Evolutionary conservation across 2,888 invertebrate genomes (phyloP).

Genomic region (Panopea generosa): DNA sequence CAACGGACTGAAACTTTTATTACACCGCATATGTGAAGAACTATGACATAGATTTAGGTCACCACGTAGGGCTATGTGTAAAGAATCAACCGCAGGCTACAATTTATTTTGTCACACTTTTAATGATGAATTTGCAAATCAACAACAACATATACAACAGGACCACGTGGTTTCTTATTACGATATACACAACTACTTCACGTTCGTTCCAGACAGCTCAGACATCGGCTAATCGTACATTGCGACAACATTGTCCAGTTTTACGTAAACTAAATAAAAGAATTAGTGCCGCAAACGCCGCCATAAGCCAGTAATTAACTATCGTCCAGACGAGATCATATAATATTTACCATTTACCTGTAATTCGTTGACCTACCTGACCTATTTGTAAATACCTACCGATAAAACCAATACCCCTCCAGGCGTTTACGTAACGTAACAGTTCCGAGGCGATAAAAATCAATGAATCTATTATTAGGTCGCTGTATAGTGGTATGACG

Average conservation of each 20-base stretch:
- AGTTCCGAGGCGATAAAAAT: constrained; percentile 48
- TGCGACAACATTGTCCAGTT: background rate
- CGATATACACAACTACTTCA: no score
- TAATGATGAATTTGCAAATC: no score
- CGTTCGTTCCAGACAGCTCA: no score
- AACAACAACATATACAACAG: no score
- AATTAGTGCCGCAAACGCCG: background rate
- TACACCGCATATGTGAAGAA: no score
- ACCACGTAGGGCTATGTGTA: no score
- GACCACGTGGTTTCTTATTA: no score
- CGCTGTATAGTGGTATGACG: constrained; percentile 34
- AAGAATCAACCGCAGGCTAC: no score
- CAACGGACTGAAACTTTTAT: no score
- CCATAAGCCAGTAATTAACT: background rate
- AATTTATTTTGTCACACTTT: no score
- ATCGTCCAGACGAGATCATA: background rate
- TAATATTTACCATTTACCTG: constrained; percentile 16
- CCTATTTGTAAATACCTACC: constrained; percentile 27
- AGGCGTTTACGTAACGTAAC: constrained; percentile 45
- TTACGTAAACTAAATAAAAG: constrained; percentile 3
- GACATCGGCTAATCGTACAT: no score
- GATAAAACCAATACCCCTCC: constrained; percentile 28
- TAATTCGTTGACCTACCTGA: constrained; percentile 31
- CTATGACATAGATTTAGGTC: no score
- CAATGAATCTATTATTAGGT: constrained; percentile 47